phyloP scores from a whole-genome alignment of 2,797 vertebrate genomes.

The Carcharodon carcharias region DNA sequence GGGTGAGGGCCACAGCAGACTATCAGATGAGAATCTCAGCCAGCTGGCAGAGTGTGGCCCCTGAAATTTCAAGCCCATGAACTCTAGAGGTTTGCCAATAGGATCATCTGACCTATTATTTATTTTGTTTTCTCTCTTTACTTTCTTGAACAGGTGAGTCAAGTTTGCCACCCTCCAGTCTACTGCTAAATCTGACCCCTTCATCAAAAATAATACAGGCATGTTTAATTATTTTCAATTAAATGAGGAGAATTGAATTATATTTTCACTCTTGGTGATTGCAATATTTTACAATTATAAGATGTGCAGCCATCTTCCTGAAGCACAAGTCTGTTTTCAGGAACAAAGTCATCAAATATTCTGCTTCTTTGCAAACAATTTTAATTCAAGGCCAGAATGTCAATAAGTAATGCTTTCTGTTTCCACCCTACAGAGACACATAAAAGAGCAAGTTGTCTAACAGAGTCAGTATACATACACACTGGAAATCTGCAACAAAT shows the following conservation, averaged over 20 bases:
- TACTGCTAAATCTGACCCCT: not conserved
- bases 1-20: not conserved
- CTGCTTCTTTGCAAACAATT: not conserved
- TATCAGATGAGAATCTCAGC: not conserved
- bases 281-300: not conserved
- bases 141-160: not conserved
- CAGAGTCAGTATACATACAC: not conserved
- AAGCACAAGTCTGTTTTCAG: not conserved
- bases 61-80: not conserved
- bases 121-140: not conserved
- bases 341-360: not conserved
- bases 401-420: not conserved
- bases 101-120: not conserved
- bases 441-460: not conserved
- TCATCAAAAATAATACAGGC: not conserved
- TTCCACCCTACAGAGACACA: not conserved
- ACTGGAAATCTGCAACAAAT: not conserved
- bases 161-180: not conserved
- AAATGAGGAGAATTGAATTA: not conserved
- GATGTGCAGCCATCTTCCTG: not conserved
- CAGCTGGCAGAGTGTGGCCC: not conserved
- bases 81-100: not conserved
- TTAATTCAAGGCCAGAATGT: not conserved
- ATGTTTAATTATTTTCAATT: not conserved
- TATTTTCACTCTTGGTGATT: not conserved